phyloP scores from a whole-genome alignment of 2,797 vertebrate species.

The Macropus fuliginosus region DNA sequence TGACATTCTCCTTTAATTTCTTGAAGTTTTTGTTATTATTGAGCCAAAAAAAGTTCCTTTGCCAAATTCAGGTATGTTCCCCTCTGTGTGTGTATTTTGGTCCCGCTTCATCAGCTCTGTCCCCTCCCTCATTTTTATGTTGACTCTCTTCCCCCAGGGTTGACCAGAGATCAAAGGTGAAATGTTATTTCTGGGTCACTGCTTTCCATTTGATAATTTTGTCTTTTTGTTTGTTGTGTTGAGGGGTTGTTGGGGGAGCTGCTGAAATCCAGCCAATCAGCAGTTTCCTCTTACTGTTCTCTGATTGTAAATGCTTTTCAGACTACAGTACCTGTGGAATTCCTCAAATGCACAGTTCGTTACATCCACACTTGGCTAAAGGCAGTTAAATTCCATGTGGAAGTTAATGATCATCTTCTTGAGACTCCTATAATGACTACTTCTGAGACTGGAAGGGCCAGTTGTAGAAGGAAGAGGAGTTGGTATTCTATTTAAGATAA shows the following conservation, averaged over 20 bases:
- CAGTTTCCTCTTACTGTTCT: conserved; percentile 76
- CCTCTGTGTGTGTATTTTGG: conserved; percentile 33
- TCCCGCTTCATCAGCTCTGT: conserved; percentile 39
- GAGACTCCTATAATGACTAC: not conserved
- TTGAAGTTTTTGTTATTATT: conserved; percentile 28
- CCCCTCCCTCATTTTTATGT: conserved; percentile 36
- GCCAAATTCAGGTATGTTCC: conserved; percentile 9
- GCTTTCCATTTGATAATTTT: conserved; percentile 77
- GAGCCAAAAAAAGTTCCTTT: conserved; percentile 31
- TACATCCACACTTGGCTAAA: conserved; percentile 32
- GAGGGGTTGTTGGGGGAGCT: not conserved
- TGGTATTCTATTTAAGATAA: conserved; percentile 73
- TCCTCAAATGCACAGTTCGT: conserved; percentile 15
- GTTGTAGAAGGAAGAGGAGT: conserved; percentile 22
- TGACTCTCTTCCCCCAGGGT: conserved; percentile 32
- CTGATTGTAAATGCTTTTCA: conserved; percentile 79
- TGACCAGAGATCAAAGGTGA: conserved; percentile 72
- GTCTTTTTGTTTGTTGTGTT: conserved; percentile 72
- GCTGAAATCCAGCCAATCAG: conserved; percentile 74
- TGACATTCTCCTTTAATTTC: not conserved
- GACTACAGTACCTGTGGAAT: conserved; percentile 58
- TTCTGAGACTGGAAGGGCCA: conserved; percentile 34
- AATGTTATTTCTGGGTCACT: conserved; percentile 75
- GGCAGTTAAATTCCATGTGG: conserved; percentile 13
- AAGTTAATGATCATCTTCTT: conserved; percentile 25